Evolutionary conservation across 2,797 vertebrate genomes (phyloP).

Genomic region (Monodelphis domestica): DNA sequence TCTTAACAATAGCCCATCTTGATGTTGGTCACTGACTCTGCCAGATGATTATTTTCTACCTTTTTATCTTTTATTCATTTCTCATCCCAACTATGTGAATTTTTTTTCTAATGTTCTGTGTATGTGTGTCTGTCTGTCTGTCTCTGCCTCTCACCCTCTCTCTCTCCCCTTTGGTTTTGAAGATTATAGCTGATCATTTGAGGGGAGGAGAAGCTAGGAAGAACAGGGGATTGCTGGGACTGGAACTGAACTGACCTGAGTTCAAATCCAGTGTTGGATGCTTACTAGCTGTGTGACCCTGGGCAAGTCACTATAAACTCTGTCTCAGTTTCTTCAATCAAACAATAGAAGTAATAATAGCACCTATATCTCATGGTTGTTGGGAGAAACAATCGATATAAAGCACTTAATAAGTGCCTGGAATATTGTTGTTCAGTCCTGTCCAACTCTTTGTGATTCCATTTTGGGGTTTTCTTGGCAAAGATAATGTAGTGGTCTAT

Average conservation of each 20-base stretch:
- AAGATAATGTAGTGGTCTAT: no score
- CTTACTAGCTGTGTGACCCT: neutral
- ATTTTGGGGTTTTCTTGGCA: no score
- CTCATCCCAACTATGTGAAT: neutral
- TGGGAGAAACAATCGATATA: neutral
- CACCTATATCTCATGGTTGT: neutral
- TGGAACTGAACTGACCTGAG: no score
- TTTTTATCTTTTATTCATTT: neutral
- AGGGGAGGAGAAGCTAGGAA: neutral
- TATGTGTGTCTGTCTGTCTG: neutral
- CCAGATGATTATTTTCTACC: neutral
- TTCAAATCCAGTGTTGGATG: neutral
- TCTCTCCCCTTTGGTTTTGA: neutral
- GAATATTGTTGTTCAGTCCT: no score
- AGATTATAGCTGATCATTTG: neutral
- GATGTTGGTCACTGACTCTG: neutral
- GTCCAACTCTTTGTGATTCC: no score
- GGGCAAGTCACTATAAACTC: neutral
- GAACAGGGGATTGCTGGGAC: neutral
- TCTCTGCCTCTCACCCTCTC: no score
- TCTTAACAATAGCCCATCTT: neutral
- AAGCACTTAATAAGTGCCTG: neutral
- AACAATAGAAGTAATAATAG: neutral
- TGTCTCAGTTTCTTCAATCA: neutral
- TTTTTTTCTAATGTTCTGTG: neutral